A percentile compares a stretch with the other conserved stretches of the same genome.
phyloP scores from a whole-genome alignment of 2,113 vertebrate genomes.

The Nettapus auritus region DNA sequence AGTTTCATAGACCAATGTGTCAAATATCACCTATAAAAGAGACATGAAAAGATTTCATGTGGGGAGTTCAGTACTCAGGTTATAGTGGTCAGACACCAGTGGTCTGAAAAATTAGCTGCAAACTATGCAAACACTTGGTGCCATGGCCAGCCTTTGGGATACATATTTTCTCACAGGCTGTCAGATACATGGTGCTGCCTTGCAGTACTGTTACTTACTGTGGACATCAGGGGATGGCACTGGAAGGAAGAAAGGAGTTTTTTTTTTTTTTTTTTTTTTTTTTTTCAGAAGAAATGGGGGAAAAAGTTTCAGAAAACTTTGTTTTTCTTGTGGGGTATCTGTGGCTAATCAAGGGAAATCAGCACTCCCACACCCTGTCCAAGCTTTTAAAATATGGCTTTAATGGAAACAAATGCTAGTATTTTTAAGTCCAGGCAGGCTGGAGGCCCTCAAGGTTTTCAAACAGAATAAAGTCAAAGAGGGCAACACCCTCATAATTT shows the following conservation, averaged over 20 bases:
- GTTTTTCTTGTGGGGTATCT: slow-evolving; percentile 48
- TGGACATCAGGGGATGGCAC: not conserved
- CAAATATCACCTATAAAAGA: not conserved
- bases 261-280: not conserved
- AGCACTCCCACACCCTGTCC: slow-evolving; percentile 53
- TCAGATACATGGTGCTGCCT: not conserved
- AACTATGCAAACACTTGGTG: not conserved
- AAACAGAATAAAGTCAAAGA: slow-evolving; percentile 55
- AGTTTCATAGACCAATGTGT: not conserved
- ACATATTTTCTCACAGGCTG: not conserved
- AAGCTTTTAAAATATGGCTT: slow-evolving; percentile 38
- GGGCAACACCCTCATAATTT: slow-evolving; percentile 38
- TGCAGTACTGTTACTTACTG: not conserved
- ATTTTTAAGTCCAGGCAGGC: slow-evolving; percentile 20
- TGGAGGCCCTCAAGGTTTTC: slow-evolving; percentile 46
- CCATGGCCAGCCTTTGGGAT: not conserved
- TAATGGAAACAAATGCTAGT: slow-evolving; percentile 48
- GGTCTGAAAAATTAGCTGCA: not conserved
- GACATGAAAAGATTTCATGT: not conserved
- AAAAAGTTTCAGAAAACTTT: not conserved
- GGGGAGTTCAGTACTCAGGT: not conserved
- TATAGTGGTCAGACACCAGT: not conserved
- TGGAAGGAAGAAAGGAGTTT: not conserved
- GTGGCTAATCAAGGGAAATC: slow-evolving; percentile 50
- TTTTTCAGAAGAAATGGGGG: not conserved